phyloP scores from a whole-genome alignment of 2,113 vertebrate genomes.

The Indri indri region DNA sequence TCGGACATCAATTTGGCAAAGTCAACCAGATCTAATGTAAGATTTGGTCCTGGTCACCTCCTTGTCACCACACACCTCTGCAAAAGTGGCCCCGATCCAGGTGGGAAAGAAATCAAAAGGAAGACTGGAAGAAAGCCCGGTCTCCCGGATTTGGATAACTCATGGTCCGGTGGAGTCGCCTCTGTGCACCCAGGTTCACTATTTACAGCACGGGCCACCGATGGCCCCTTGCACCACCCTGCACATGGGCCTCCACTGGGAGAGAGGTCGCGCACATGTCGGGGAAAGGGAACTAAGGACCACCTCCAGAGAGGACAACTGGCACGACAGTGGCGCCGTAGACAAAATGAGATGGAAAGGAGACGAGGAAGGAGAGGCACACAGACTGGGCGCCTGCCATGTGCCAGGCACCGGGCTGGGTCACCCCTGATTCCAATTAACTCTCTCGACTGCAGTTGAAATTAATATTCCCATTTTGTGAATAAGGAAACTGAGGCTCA shows the following conservation, averaged over 20 bases:
- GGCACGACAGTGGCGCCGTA: too few species aligned
- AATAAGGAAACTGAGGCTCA: background rate
- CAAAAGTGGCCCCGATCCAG: background rate
- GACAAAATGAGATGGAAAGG: background rate
- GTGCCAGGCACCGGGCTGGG: background rate
- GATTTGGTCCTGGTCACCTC: background rate
- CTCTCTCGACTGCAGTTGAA: background rate
- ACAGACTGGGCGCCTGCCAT: accelerated
- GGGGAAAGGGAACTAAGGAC: background rate
- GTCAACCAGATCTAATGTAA: background rate
- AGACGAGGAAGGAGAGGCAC: accelerated
- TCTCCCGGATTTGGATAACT: background rate
- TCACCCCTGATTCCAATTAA: accelerated
- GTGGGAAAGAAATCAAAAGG: background rate
- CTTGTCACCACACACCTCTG: background rate
- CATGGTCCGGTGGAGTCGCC: background rate
- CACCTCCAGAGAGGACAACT: background rate
- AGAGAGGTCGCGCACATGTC: background rate
- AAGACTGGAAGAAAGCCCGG: background rate
- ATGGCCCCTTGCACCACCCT: too few species aligned
- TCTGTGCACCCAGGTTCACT: background rate
- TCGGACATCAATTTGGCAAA: background rate
- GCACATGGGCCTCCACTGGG: too few species aligned
- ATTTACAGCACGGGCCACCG: background rate
- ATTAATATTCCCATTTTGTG: background rate